phyloP scores from a whole-genome alignment of 2,888 invertebrate genomes.

The Sinhomidia bicolor region DNA sequence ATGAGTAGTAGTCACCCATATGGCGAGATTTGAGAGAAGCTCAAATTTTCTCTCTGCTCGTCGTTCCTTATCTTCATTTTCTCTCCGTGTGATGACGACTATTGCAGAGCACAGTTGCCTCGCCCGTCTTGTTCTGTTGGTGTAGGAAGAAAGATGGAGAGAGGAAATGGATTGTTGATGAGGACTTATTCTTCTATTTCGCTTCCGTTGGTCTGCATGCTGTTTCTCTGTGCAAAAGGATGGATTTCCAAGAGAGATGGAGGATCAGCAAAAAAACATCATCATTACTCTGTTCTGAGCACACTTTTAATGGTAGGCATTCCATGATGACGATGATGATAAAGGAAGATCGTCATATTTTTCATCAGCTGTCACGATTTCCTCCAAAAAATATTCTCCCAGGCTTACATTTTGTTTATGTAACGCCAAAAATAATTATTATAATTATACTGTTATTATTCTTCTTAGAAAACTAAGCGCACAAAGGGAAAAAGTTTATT shows the following conservation, averaged over 20 bases:
- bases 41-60: slow-evolving; percentile 43
- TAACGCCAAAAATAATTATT: too few relatives aligned
- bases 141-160: not conserved
- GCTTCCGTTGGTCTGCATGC: slow-evolving; percentile 17
- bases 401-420: not conserved
- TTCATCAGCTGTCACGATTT: not conserved
- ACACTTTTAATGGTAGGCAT: not conserved
- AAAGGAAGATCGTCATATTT: too few relatives aligned
- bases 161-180: slow-evolving; percentile 1
- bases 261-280: slow-evolving; percentile 8
- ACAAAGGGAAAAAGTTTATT: too few relatives aligned
- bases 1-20: slow-evolving; percentile 50
- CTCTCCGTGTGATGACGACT: slow-evolving; percentile 2
- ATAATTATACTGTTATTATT: too few relatives aligned
- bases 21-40: slow-evolving; percentile 52
- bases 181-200: slow-evolving; percentile 33
- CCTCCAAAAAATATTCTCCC: not conserved
- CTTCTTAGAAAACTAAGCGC: too few relatives aligned
- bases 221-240: not conserved
- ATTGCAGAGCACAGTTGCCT: not conserved
- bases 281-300: not conserved
- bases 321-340: too few relatives aligned
- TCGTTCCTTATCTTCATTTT: slow-evolving; percentile 10
- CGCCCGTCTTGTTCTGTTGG: too few relatives aligned
- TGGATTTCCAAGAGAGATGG: slow-evolving; percentile 25